Evolutionary conservation across 2,888 invertebrate species (phyloP), one percentile per base, ranked within the genome.

Genomic region (Opisthograptis luteolata): DNA sequence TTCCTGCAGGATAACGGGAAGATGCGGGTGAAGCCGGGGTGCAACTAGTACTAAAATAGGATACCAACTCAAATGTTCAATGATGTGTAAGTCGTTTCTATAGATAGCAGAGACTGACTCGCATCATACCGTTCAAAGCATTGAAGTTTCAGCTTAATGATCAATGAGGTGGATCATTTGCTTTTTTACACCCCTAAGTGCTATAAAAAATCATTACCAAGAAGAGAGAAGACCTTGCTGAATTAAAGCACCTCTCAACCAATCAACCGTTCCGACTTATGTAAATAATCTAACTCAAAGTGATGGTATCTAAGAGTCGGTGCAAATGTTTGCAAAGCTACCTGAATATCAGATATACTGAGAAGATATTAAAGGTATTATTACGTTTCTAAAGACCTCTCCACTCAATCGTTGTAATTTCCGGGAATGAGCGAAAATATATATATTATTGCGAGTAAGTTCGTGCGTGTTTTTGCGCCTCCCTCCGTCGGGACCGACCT

Each of bases 301-400:
- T 62, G 70, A 74, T 76, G 73, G 79, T 73, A 71, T 66, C 62
- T 56, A 64, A 72, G 68, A 49, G 66, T 58, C 59, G 57, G 65
- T 65, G 66, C 71, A 66, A 73, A 78, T 79, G 70, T 81, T 80
- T 79, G 75, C 73, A 72, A 65, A 74, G 64, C 73, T 68, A 76
- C 78, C 50, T n/a, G n/a, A n/a, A n/a, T n/a, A n/a, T n/a, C n/a
- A n/a, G n/a, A n/a, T n/a, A n/a, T n/a, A 37, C 20, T 37, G 10
- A 44, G 61, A 64, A 70, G 72, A 76, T 80, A 83, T 80, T 78
- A 81, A 75, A 81, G 72, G 73, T 76, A 79, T 81, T 82, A 83
- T 82, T 80, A 82, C 76, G 77, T 79, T 79, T 74, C 70, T 71
- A 66, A 66, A 72, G 66, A 64, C 67, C 57, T 60, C 61, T 69